phyloP scores from a whole-genome alignment of 2,797 vertebrate genomes.

The Pipistrellus pygmaeus region DNA sequence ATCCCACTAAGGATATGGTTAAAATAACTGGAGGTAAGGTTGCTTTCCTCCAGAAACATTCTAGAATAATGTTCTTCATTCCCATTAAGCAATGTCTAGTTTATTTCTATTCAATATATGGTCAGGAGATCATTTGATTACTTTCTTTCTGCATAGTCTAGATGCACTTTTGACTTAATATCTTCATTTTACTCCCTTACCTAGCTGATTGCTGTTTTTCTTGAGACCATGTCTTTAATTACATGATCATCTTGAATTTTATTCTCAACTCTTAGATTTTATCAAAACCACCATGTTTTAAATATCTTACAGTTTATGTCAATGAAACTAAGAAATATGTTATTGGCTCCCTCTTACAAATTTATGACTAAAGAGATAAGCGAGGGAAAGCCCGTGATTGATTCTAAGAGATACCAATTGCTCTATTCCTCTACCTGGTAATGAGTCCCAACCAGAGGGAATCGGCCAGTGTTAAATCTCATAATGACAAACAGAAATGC shows the following conservation, averaged over 20 bases:
- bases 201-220: slow-evolving; percentile 12
- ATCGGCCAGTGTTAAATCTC: slow-evolving; percentile 58
- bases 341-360: slow-evolving; percentile 38
- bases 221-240: neutral
- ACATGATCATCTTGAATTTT: slow-evolving; percentile 27
- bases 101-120: neutral
- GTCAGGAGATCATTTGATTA: neutral
- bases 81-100: neutral
- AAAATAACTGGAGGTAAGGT: neutral
- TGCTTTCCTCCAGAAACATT: slow-evolving; percentile 13
- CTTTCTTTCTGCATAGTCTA: neutral
- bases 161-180: slow-evolving; percentile 38
- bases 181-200: neutral
- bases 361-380: neutral
- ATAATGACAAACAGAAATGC: slow-evolving; percentile 74
- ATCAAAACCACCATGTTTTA: neutral
- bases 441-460: slow-evolving; percentile 54
- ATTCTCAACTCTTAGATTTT: slow-evolving; percentile 22
- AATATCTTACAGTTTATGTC: neutral
- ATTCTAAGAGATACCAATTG: slow-evolving; percentile 53
- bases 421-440: slow-evolving; percentile 30
- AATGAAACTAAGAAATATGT: neutral
- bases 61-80: neutral
- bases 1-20: neutral
- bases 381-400: neutral